Base-by-base conservation (phyloP, 2,888 invertebrate genomes). In the Macrosiphum euphorbiae region DNA sequence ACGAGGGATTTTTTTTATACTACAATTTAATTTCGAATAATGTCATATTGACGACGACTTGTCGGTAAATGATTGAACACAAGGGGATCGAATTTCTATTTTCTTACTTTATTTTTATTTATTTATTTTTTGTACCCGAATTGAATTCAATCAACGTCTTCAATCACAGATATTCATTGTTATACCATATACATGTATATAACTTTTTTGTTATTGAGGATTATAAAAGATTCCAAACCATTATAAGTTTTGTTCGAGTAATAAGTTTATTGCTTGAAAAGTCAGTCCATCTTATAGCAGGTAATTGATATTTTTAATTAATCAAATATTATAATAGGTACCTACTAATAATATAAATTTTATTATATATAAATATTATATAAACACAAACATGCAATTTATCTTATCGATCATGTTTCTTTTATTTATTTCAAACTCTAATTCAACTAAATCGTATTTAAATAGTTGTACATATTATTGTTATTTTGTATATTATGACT, bases 11-110 rank as follows among this genome's bases (percentile, higher is more conserved):
- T 78, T 67, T 90, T 90, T 55, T 58, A 20, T 44, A 61, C 44
- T 61, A 89, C 41, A 35, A 52, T 88, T 90, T 90, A 47, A 67
- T 90, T 90, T n/a, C n/a, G 61, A 47, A 67, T 67, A 90, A 67
- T 47, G 61, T 61, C 90, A 28, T 61, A 52, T 35, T 78, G 78
- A 78, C 78, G 78, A 35, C 78, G 89, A 61, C 58, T 61, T 89
- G 89, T 90, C 90, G 47, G 47, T 90, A 61, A 90, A 61, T 90
- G 90, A 90, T 90, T 90, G 90, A 90, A 90, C 61, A 47, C 61
- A n/a, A 47, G 44, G 35, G 61, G 61, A 67, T 90, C 61, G 24
- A 67, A n/a, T 67, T 89, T 61, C 78, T 26, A 55, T 61, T 90
- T 78, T 78, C 78, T 35, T 35, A 78, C 47, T 61, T 67, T 67